These are phyloP conservation scores for Smittia aterrima DNA, from an alignment of 2,888 invertebrate species.

Conservation along the genomic window DNA sequence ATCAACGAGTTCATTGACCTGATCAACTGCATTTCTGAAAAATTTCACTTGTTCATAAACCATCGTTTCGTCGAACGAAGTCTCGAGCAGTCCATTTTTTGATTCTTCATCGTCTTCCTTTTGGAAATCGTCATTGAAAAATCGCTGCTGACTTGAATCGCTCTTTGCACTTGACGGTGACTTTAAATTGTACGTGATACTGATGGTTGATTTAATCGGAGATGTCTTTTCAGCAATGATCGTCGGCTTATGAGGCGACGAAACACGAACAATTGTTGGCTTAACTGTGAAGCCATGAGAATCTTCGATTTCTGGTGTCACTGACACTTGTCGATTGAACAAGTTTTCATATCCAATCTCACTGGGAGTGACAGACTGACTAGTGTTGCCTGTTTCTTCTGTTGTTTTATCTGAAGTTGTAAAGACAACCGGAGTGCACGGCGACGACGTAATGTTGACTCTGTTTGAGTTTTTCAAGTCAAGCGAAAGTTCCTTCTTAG, in stretches of 20 bases:
- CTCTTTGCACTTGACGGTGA: constrained; percentile 59
- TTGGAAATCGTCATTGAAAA: constrained; percentile 25
- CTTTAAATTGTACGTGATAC: constrained; percentile 63
- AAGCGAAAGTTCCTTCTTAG: constrained; percentile 51
- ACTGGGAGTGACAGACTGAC: constrained; percentile 54
- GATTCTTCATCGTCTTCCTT: constrained; percentile 31
- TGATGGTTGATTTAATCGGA: constrained; percentile 64
- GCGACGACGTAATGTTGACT: constrained; percentile 46
- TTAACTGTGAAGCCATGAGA: constrained; percentile 47
- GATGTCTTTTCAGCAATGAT: constrained; percentile 45
- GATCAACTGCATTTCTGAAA: constrained; percentile 69
- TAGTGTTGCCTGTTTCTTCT: constrained; percentile 48
- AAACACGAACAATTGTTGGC: constrained; percentile 46
- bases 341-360: constrained; percentile 53
- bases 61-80: constrained; percentile 57
- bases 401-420: constrained; percentile 48
- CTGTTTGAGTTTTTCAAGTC: constrained; percentile 45
- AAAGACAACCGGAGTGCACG: constrained; percentile 47
- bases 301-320: constrained; percentile 50
- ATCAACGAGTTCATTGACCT: constrained; percentile 64
- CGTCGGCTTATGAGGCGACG: constrained; percentile 46
- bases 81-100: constrained; percentile 56
- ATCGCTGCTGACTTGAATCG: constrained; percentile 53
- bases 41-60: constrained; percentile 77
- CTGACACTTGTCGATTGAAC: constrained; percentile 51